Conservation (phyloP, 1,140 invertebrate genomes). For the Drosophila pachea region DNA sequence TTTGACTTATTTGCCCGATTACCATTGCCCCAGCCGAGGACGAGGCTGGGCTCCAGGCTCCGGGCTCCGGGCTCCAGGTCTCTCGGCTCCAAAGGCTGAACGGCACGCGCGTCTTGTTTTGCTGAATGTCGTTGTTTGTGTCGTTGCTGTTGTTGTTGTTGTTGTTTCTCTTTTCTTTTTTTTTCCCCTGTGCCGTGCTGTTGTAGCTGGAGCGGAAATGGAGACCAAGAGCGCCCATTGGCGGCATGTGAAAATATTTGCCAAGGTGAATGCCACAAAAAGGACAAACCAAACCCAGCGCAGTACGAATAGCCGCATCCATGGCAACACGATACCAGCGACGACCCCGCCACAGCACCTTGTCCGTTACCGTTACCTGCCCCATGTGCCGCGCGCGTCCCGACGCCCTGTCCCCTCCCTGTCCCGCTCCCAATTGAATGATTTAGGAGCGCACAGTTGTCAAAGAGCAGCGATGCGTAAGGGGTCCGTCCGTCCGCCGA, state of each 20-base stretch:
- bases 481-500: constrained; percentile 19
- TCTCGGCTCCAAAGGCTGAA: constrained; percentile 42
- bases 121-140: constrained; percentile 38
- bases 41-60: constrained; percentile 24
- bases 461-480: constrained; percentile 76
- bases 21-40: constrained; percentile 28
- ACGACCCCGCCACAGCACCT: constrained; percentile 36
- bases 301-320: constrained; percentile 41
- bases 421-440: constrained; percentile 62
- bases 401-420: background rate
- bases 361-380: constrained; percentile 12
- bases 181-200: too few relatives aligned
- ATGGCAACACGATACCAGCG: constrained; percentile 59
- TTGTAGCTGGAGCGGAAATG: constrained; percentile 60
- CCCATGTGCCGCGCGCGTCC: background rate
- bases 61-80: constrained; percentile 28
- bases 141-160: constrained; percentile 15
- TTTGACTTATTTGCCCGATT: constrained; percentile 73
- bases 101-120: constrained; percentile 69
- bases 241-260: constrained; percentile 72
- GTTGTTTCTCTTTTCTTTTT: constrained; percentile 38
- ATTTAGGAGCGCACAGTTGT: constrained; percentile 74
- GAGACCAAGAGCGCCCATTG: constrained; percentile 46
- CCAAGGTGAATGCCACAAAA: constrained; percentile 72
- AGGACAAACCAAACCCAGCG: constrained; percentile 25